Evolutionary conservation across 1,140 invertebrate genomes (phyloP), one percentile per base, ranked within the genome.

Genomic region (Parapsyche elsis): DNA sequence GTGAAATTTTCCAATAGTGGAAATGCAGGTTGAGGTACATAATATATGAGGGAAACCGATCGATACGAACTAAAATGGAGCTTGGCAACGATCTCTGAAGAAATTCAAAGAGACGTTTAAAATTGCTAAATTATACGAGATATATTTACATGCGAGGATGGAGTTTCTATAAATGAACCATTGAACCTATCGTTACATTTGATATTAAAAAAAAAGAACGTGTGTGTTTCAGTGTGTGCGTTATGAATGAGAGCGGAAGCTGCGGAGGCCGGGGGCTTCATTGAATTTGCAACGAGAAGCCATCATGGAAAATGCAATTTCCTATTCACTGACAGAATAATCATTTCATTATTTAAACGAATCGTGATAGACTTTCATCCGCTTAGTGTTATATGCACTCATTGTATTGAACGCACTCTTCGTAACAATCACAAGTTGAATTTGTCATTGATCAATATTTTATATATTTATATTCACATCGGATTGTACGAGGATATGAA

Each of bases 261-360:
- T 53, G 75, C n/a, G 12, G 78, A 82, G 78, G 78, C 70, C 81
- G 46, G 21, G 9, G 21, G 49, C 24, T 45, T 14, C 38, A 46
- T 74, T 79, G 67, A 71, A 73, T 78, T 64, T 71, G 76, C 70
- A 75, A 61, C 30, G 44, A 61, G 46, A 14, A 75, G n/a, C 45
- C 26, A 26, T 23, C 21, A 24, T 81, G 70, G 70, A 78, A 80
- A 78, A 82, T 80, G 81, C 81, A 82, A 82, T 82, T 82, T 82
- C 81, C 81, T 78, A 82, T 78, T 73, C 81, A 79, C 49, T 59
- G 46, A 57, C 61, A 79, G 64, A 81, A 78, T 79, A 80, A 82
- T 77, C 78, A 73, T 19, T 77, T 53, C 23, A 71, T 71, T 78
- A 77, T 80, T 24, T 76, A 80, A 79, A 67, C 77, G 70, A 76